Conservation (phyloP, 2,888 invertebrate genomes). For the Dryobotodes eremita region DNA sequence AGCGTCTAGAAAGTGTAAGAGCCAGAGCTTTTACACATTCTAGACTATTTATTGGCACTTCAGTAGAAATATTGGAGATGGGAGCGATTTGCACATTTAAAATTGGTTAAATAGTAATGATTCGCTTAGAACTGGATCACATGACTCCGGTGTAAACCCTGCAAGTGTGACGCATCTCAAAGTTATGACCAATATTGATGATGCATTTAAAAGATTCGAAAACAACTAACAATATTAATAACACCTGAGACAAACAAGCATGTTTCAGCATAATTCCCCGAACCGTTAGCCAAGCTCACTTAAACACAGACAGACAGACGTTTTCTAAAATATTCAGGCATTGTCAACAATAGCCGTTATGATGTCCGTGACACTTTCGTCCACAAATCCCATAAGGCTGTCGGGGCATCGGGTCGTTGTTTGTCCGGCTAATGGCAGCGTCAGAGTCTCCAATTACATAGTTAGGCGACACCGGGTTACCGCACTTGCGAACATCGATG, state of each 20-base stretch:
- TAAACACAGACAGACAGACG: slow-evolving; percentile 7
- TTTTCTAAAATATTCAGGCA: slow-evolving; percentile 38
- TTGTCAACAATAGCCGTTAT: slow-evolving; percentile 42
- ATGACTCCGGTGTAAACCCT: slow-evolving; percentile 6
- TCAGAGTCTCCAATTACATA: slow-evolving; percentile 67
- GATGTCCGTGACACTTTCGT: slow-evolving; percentile 60
- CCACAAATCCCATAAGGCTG: slow-evolving; percentile 63
- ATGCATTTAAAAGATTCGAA: slow-evolving; percentile 14
- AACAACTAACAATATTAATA: slow-evolving; percentile 18
- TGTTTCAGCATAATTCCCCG: slow-evolving; percentile 33
- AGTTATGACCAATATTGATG: slow-evolving; percentile 11
- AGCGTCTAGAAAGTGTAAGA: too few species aligned
- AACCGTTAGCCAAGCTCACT: slow-evolving; percentile 20
- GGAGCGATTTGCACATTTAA: not conserved
- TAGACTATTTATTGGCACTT: slow-evolving; percentile 1
- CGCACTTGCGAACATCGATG: slow-evolving; percentile 51
- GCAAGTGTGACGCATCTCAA: not conserved
- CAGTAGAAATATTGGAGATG: not conserved
- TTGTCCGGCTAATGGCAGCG: slow-evolving; percentile 67
- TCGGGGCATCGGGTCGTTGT: slow-evolving; percentile 67
- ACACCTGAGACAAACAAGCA: slow-evolving; percentile 14
- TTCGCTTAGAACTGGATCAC: not conserved
- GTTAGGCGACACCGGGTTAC: slow-evolving; percentile 62
- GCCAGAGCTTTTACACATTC: not conserved
- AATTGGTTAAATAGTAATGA: not conserved